Base-by-base conservation (phyloP, 2,797 vertebrate genomes). In the Nannoperca australis region DNA sequence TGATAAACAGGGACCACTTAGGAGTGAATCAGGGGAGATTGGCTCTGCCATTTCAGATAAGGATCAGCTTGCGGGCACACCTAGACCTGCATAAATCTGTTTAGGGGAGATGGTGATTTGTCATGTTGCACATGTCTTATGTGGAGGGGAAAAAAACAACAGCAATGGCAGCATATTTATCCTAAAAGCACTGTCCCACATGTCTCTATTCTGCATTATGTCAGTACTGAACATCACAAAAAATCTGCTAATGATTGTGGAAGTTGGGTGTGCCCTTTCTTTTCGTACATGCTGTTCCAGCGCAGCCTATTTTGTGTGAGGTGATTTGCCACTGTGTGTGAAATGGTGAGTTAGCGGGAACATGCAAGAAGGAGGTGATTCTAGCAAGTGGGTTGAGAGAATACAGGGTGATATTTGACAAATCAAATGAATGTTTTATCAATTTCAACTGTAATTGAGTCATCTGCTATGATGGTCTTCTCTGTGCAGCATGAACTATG, bases 1-100 rank as follows among this genome's bases (percentile, higher is more conserved):
- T 93, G 93, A 94, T 92, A 94, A 94, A 94, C 92, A 92, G 88
- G 85, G 86, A 90, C 89, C 92, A 92, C 93, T 93, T 93, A 93
- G 91, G 90, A 92, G 87, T 86, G 91, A 90, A 94, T 94, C 91
- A 91, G 89, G 83, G 83, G 89, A 94, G 92, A 93, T 92, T 90
- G 91, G 88, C 87, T 91, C 89, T 90, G 86, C 90, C 90, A 88
- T 91, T 92, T 90, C 85, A 90, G 94, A 94, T 94, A 91, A 92
- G 88, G 86, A 94, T 95, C 91, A 91, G 88, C 91, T 92, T 38
- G 85, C 81, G 78, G 89, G 93, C 92, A 90, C 90, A 95, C 91
- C 90, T 89, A 91, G 90, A 86, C 91, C 89, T 89, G 91, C 91
- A 92, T 91, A 92, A 93, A 93, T 92, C 91, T 85, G 78, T 85